Evolutionary conservation across 2,888 invertebrate species (phyloP).

Genomic region (Orthosia gothica): DNA sequence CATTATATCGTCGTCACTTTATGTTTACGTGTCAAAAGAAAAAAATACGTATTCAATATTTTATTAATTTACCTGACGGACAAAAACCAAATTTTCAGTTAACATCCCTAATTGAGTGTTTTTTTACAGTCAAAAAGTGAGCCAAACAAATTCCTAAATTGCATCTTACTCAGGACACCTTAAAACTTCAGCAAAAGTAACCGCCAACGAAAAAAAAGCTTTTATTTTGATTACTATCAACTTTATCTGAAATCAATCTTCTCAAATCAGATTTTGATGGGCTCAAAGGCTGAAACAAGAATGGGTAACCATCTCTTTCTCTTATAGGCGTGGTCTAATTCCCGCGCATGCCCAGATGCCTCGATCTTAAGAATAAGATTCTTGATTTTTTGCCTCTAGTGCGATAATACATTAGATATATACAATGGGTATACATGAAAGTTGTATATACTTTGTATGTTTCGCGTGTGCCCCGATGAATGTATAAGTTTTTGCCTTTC

Average conservation of each 20-base stretch:
- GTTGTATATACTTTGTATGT: conserved; percentile 67
- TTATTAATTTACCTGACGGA: too few species aligned
- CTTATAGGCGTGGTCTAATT: conserved; percentile 82
- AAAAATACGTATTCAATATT: too few species aligned
- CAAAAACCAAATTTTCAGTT: too few species aligned
- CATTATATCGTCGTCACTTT: too few species aligned
- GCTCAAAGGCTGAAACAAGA: conserved; percentile 73
- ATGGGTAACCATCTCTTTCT: conserved; percentile 82
- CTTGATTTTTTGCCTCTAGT: conserved; percentile 80
- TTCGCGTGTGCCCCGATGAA: conserved; percentile 31
- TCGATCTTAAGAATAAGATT: conserved; percentile 88
- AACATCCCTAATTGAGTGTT: too few species aligned
- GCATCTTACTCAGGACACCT: neutral
- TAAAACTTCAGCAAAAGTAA: conserved; percentile 3
- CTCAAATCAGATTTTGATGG: conserved; percentile 77
- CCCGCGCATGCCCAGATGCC: conserved; percentile 83
- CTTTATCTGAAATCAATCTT: conserved; percentile 86
- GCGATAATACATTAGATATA: conserved; percentile 80
- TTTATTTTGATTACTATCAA: conserved; percentile 79
- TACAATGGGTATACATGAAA: conserved; percentile 73
- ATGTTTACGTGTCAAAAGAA: too few species aligned
- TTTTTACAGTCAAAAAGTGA: too few species aligned
- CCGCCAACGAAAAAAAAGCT: conserved; percentile 60
- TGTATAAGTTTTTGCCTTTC: conserved; percentile 35
- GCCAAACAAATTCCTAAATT: neutral